These are phyloP conservation scores for Elephantulus edwardii DNA, from an alignment of 2,113 vertebrate species.

Conservation along the genomic window DNA sequence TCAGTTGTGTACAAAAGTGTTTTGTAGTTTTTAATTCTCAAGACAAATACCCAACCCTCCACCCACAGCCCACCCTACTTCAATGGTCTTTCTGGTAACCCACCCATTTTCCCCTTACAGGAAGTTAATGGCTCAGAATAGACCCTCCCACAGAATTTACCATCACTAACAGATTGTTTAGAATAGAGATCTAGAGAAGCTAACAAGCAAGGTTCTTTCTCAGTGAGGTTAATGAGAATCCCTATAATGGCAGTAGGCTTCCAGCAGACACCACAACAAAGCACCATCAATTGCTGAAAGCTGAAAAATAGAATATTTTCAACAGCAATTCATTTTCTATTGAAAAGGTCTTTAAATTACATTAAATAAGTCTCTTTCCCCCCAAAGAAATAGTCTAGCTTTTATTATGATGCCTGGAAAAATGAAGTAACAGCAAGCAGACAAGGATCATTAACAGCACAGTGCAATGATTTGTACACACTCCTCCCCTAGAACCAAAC, in stretches of 20 bases:
- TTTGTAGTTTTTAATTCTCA: conserved; percentile 81
- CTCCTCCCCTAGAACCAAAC: conserved; percentile 56
- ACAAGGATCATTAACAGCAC: conserved; percentile 64
- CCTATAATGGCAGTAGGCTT: conserved; percentile 71
- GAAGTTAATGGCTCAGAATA: conserved; percentile 75
- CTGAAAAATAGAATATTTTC: conserved; percentile 65
- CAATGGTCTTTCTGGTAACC: conserved; percentile 65
- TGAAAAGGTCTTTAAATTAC: conserved; percentile 63
- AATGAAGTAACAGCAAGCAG: conserved; percentile 76
- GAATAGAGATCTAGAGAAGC: conserved; percentile 75
- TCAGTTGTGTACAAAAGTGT: conserved; percentile 85
- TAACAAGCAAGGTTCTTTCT: conserved; percentile 78
- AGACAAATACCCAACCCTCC: conserved; percentile 80
- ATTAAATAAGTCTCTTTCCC: conserved; percentile 68
- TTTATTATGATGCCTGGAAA: conserved; percentile 73
- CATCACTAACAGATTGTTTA: conserved; percentile 70
- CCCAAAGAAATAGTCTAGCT: conserved; percentile 60
- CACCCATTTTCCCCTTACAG: conserved; percentile 71
- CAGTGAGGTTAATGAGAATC: conserved; percentile 68
- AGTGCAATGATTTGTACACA: conserved; percentile 48
- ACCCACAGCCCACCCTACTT: conserved; percentile 67
- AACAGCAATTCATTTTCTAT: conserved; percentile 72
- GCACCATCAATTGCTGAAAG: conserved; percentile 77
- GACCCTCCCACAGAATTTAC: conserved; percentile 68
- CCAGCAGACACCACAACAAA: conserved; percentile 75